Conservation (phyloP, 2,797 vertebrate genomes). For the Columba guinea region DNA sequence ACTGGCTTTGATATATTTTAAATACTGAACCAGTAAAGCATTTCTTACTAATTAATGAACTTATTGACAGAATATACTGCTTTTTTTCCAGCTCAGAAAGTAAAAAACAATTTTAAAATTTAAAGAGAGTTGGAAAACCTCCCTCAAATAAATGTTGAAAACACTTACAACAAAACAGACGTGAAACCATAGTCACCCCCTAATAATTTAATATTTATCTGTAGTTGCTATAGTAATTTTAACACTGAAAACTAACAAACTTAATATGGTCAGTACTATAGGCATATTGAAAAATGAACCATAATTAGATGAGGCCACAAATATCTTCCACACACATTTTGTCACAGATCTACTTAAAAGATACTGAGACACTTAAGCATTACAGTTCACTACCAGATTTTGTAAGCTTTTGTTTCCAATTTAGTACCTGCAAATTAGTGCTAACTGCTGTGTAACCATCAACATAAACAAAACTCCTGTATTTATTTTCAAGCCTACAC, state of each 20-base stretch:
- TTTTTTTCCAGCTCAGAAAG: slow-evolving; percentile 21
- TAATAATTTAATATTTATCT: slow-evolving; percentile 55
- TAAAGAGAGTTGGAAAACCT: slow-evolving; percentile 32
- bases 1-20: not conserved
- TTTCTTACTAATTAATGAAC: slow-evolving; percentile 18
- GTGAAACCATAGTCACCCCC: slow-evolving; percentile 29
- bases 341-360: slow-evolving; percentile 5
- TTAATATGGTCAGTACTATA: slow-evolving; percentile 22
- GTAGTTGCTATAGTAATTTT: slow-evolving; percentile 56
- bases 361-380: not conserved
- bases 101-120: slow-evolving; percentile 3
- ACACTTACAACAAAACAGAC: slow-evolving; percentile 52
- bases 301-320: slow-evolving; percentile 22
- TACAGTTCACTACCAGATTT: slow-evolving; percentile 24
- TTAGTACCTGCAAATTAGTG: slow-evolving; percentile 49
- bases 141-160: slow-evolving; percentile 38
- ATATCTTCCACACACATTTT: not conserved
- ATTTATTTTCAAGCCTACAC: slow-evolving; percentile 40
- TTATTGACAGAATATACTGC: slow-evolving; percentile 27
- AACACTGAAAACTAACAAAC: slow-evolving; percentile 59
- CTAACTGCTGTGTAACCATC: slow-evolving; percentile 41
- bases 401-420: slow-evolving; percentile 54
- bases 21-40: slow-evolving; percentile 24
- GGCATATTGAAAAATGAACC: slow-evolving; percentile 44
- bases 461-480: slow-evolving; percentile 9